Base-by-base conservation (phyloP, 2,888 invertebrate genomes). In the Cloeon dipterum region DNA sequence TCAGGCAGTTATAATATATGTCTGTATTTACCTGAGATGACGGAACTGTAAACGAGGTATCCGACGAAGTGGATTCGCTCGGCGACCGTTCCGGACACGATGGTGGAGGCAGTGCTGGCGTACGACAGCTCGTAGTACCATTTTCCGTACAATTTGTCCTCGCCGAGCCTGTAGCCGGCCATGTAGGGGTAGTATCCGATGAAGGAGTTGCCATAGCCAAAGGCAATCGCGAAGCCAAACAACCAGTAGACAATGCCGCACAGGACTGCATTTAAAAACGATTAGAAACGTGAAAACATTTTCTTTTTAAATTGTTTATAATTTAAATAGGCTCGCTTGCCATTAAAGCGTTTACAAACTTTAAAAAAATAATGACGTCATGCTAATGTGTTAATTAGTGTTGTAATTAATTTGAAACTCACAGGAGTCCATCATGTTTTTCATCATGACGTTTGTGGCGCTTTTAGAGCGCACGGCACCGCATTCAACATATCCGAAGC, bases 121-220 rank as follows among this genome's bases (percentile, higher is more conserved):
- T 65, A 65, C 13, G 61, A 58, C 45, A 58, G 62, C 49, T 66
- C 65, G 50, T 64, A 66, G 51, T 65, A 63, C 56, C 59, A 55
- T 4, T 49, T 46, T 7, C 50, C 47, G 14, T 11, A 29, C 38
- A 46, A 42, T 5, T 42, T 36, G 13, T 41, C 40, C 10, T 46
- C 43, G 3, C 45, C 45, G 17, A 54, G 33, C 7, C 17, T 33
- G 26, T 26, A 39, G 32, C 41, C 44, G 1, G 43, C 43, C 19
- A 16, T 32, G 32, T 34, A 41, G 32, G 49, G 33, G 3, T 45
- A 47, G 3, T 39, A 34, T 4, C 59, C 59, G 23, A 56, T 45
- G 42, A 59, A 54, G 1, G 45, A 37, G 40, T 55, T 53, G 4
- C 47, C 50, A 3, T 44, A 42, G 10, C 56, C 56, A 40, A 49